Conservation (phyloP, 1,140 invertebrate genomes). For the Eriosoma lanigerum region DNA sequence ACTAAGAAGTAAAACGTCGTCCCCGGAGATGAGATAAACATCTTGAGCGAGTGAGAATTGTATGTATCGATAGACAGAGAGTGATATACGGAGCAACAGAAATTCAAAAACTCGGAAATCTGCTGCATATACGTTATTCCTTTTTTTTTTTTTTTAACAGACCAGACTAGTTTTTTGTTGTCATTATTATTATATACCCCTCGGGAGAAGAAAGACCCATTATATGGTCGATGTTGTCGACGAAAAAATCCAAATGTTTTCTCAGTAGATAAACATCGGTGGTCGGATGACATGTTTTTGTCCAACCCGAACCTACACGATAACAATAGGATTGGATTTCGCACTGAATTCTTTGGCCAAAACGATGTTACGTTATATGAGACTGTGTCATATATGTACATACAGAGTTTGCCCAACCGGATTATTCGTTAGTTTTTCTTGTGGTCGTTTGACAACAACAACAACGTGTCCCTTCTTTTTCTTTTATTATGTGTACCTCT, state of each 20-base stretch:
- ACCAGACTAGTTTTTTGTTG: conserved; percentile 20
- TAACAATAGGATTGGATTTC: conserved; percentile 41
- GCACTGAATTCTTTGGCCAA: conserved; percentile 43
- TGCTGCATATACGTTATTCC: neutral
- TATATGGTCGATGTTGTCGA: conserved; percentile 1
- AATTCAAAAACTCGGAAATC: conserved; percentile 37
- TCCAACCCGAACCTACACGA: neutral
- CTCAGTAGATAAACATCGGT: conserved; percentile 43
- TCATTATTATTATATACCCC: neutral
- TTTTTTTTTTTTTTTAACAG: conserved; percentile 31
- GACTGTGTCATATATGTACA: neutral
- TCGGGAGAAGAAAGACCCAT: conserved; percentile 3
- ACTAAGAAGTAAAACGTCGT: conserved; percentile 33
- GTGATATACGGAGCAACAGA: neutral
- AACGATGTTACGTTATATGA: neutral
- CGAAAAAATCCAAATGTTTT: neutral
- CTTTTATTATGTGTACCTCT: neutral
- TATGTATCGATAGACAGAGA: neutral
- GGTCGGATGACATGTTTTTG: conserved; percentile 42
- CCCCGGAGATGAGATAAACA: conserved; percentile 42
- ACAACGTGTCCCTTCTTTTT: neutral
- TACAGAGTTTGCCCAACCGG: neutral
- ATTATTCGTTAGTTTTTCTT: conserved; percentile 31
- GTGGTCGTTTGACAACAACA: conserved; percentile 25
- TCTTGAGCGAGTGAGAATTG: neutral